Base-by-base conservation (phyloP, 1,140 invertebrate genomes). In the Lycorma delicatula region DNA sequence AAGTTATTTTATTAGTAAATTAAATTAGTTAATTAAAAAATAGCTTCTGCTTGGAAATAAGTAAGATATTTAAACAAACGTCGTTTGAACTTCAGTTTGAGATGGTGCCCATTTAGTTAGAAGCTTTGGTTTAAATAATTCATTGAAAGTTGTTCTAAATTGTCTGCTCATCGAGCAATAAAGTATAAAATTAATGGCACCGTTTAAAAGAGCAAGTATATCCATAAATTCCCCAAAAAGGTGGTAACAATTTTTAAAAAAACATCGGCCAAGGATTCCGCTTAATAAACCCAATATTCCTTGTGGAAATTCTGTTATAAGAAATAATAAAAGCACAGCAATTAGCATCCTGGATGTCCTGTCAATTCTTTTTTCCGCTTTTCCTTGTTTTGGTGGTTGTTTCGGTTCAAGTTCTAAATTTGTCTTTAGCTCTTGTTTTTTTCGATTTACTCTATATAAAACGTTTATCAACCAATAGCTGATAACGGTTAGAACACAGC, bases 131-230 rank as follows among this genome's bases (percentile, higher is more conserved):
- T 72, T 73, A 61, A 93, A 87, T 29, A 93, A 66, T 56, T 83
- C 81, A 2, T 83, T 80, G 67, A 95, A 96, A 1, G 91, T 93
- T 44, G 83, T 80, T 12, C 93, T 77, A 71, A 97, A 97, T 76
- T 95, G 92, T 46, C 87, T 78, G 36, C 89, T 93, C 93, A 97
- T 97, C 25, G 86, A 84, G 63, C 93, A 96, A 69, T 97, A 97
- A 5, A 97, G 78, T 38, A 97, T 85, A 69, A 97, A 97, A 68
- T 94, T 96, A 38, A 97, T 86, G 6, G 90, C 87, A 5, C 89
- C 91, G 73, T 97, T 97, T 52, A 97, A 73, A 3, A 97, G 74
- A 0, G 93, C 93, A 51, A 96, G 72, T 18, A 95, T 81, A 69
- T 97, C 94, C 86, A 95, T 91, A 7, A 96, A 64, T 69, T 94